Evolutionary conservation across 2,888 invertebrate genomes (phyloP), one percentile per base, ranked within the genome.

Genomic region (Shargacucullia verbasci): DNA sequence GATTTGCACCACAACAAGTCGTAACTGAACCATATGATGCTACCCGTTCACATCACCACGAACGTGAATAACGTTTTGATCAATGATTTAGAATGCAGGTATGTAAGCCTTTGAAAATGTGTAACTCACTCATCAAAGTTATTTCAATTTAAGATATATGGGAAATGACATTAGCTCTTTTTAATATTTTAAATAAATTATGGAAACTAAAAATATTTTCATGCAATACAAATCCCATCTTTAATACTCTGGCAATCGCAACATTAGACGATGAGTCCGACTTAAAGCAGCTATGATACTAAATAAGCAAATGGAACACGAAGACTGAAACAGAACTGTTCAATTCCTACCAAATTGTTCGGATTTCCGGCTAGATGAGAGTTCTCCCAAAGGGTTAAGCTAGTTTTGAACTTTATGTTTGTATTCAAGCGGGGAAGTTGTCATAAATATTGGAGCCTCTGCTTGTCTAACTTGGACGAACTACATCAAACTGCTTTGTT

Each of bases 331-430:
- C 59, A 81, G 81, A 75, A 80, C 82, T 78, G 83, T 85, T 85
- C 84, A 82, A 87, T 88, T 88, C 73, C 77, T 70, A 74, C 82
- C 79, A 83, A 89, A 89, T 88, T 85, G 83, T 85, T 84, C 80
- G 81, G 83, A 89, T 89, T 86, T 88, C 88, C 88, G 83, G 78
- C 78, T 76, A 79, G 84, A 85, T 80, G 82, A 82, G 85, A 86
- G 80, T 81, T 85, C 79, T 80, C 83, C 76, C 82, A 77, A 87
- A 89, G 89, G 89, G 87, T 87, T 85, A 81, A 87, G 88, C 87
- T 85, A 86, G 88, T 90, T 89, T 78, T 82, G 80, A 89, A 89
- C 84, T 90, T 86, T 80, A 86, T 87, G 87, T 90, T 90, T 87
- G 87, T 85, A 89, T 88, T 88, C 83, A 82, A 80, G 79, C 76